phyloP scores from a whole-genome alignment of 1,140 invertebrate genomes.

The Panonychus citri region DNA sequence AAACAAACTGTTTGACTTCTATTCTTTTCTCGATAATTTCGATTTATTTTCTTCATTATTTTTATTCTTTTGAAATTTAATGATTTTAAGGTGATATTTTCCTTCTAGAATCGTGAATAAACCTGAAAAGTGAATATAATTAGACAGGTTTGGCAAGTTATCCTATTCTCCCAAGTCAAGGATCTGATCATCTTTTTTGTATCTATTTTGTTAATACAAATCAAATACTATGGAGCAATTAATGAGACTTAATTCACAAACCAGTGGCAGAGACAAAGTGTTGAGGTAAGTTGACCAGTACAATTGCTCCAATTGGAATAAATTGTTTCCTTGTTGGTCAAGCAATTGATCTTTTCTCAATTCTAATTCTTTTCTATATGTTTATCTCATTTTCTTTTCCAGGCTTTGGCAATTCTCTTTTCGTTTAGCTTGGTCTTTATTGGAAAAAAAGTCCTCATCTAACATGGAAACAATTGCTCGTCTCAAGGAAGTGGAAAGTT shows the following conservation, averaged over 20 bases:
- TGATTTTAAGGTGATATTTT: too few relatives aligned
- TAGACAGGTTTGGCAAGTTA: too few relatives aligned
- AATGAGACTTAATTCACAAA: constrained; percentile 4
- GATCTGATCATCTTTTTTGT: too few relatives aligned
- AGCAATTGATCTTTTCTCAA: too few relatives aligned
- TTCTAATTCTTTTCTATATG: neutral
- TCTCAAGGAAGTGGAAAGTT: constrained; percentile 36
- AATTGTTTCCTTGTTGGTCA: neutral
- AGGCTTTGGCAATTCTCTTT: constrained; percentile 43
- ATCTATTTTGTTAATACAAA: neutral
- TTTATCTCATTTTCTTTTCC: constrained; percentile 15
- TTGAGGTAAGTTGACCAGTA: constrained; percentile 10
- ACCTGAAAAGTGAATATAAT: too few relatives aligned
- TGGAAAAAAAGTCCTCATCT: constrained; percentile 26
- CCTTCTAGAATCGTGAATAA: too few relatives aligned
- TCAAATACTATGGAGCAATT: neutral
- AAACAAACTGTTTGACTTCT: too few relatives aligned
- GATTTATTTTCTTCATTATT: too few relatives aligned
- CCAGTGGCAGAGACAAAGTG: constrained; percentile 12
- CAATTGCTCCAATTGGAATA: neutral
- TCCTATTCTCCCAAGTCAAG: too few relatives aligned
- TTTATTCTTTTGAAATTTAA: too few relatives aligned
- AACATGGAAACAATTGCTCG: constrained; percentile 22
- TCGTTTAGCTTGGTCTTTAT: constrained; percentile 36
- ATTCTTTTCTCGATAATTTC: too few relatives aligned